These are phyloP conservation scores for Conchocele bisecta DNA, from an alignment of 2,888 invertebrate genomes.

Conservation along the genomic window DNA sequence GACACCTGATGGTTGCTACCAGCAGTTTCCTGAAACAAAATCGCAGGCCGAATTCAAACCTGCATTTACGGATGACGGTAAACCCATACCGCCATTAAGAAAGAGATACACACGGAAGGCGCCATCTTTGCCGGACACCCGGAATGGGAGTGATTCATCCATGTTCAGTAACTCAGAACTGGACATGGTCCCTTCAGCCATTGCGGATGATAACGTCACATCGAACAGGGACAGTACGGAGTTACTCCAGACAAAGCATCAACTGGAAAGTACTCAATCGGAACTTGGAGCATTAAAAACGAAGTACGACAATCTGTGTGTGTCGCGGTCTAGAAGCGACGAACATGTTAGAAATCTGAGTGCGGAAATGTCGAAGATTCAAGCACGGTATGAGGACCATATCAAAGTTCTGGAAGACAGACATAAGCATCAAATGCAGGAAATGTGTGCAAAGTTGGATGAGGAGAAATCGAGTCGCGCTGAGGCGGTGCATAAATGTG, in stretches of 20 bases:
- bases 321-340: conserved; percentile 49
- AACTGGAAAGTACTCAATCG: conserved; percentile 54
- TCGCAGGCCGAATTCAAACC: neutral
- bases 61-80: conserved; percentile 34
- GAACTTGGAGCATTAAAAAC: conserved; percentile 31
- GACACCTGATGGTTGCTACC: neutral
- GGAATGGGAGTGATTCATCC: neutral
- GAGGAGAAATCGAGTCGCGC: conserved; percentile 68
- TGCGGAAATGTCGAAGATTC: conserved; percentile 60
- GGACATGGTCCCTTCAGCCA: neutral
- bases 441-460: conserved; percentile 65
- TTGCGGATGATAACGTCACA: neutral
- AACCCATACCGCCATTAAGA: conserved; percentile 62
- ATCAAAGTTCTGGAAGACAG: conserved; percentile 65
- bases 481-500: conserved; percentile 71
- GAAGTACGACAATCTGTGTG: conserved; percentile 39
- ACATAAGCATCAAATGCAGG: conserved; percentile 59
- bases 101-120: conserved; percentile 38
- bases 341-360: conserved; percentile 59
- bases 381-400: conserved; percentile 66
- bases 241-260: conserved; percentile 50
- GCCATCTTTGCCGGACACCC: neutral
- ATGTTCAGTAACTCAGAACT: neutral
- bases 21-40: too few relatives aligned
- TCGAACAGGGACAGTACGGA: conserved; percentile 24